Base-by-base conservation (phyloP, 2,113 vertebrate genomes). In the Zapus hudsonius region DNA sequence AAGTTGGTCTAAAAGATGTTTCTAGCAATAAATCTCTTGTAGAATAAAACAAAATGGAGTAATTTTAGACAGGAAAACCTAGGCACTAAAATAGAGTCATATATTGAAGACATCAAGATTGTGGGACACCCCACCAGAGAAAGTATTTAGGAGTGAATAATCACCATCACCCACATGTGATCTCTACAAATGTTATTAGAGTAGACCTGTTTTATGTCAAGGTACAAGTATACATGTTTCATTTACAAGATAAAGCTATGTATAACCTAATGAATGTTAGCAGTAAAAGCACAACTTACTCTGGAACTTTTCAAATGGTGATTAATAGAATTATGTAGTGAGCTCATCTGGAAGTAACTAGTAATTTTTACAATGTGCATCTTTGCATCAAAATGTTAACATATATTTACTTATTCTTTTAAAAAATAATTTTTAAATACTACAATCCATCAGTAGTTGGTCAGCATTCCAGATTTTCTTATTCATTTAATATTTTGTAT, bases 211-310 rank as follows among this genome's bases (percentile, higher is more conserved):
- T 23, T 11, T 19, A 85, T 64, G 22, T 63, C 36, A 72, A 69
- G 25, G 13, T 31, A 57, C 55, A 69, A 79, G 9, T 72, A 31
- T 63, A 22, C n/a, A 11, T 25, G 0, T 84, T 80, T 75, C 92
- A 36, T 40, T 94, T 52, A 47, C 38, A 84, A 0, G 80, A 23
- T 73, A 40, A 69, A 42, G 42, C n/a, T 7, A 20, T 80, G 64
- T 69, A 55, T 57, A 70, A 55, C 13, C 61, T 2, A 84, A 75
- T 59, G 33, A 81, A 80, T 31, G 4, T 69, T 52, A 95, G 44
- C 69, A 73, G 38, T n/a, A 83, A 95, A 94, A 88, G 87, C 63
- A 55, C 5, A 92, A 74, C 13, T 93, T 90, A 63, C 7, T 61
- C 85, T 67, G 4, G 0, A 95, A 92, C 38, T 74, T 89, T 38